These are phyloP conservation scores for Mesocentrotus franciscanus DNA, from an alignment of 53 echinoderm and acorn worm genomes.

Conservation along the genomic window DNA sequence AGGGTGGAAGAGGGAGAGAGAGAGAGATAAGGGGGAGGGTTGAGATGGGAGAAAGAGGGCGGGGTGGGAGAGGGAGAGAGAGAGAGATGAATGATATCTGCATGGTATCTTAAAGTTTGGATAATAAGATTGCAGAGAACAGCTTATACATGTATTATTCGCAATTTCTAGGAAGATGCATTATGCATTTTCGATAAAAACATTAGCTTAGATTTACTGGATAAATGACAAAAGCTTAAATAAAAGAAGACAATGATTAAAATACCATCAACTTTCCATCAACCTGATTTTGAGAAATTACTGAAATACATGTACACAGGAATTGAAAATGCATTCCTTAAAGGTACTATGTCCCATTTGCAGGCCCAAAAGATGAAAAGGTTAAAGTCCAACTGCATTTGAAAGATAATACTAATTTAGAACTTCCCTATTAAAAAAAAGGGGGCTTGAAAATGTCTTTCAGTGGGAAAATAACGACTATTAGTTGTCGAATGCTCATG, in stretches of 20 bases:
- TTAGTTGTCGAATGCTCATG: too few species aligned
- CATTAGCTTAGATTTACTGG: background rate
- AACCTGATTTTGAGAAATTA: background rate
- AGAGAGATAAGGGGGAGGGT: background rate
- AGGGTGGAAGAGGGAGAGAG: background rate
- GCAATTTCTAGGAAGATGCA: background rate
- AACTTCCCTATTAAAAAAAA: too few species aligned
- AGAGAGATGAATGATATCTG: background rate
- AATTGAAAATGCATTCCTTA: too few species aligned
- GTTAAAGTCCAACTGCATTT: too few species aligned
- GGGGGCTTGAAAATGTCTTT: too few species aligned
- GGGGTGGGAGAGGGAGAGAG: background rate
- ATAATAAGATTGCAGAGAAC: background rate
- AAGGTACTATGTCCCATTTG: too few species aligned
- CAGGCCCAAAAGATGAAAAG: too few species aligned
- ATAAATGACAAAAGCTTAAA: background rate
- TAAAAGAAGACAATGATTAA: background rate
- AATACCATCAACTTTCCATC: background rate
- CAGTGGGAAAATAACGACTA: too few species aligned
- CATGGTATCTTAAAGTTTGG: background rate
- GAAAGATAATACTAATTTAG: too few species aligned
- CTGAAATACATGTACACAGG: too few species aligned
- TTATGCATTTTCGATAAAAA: background rate
- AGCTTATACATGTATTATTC: background rate
- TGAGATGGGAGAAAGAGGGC: background rate